Evolutionary conservation across 2,888 invertebrate genomes (phyloP).

Genomic region (Callyntrura sp.): DNA sequence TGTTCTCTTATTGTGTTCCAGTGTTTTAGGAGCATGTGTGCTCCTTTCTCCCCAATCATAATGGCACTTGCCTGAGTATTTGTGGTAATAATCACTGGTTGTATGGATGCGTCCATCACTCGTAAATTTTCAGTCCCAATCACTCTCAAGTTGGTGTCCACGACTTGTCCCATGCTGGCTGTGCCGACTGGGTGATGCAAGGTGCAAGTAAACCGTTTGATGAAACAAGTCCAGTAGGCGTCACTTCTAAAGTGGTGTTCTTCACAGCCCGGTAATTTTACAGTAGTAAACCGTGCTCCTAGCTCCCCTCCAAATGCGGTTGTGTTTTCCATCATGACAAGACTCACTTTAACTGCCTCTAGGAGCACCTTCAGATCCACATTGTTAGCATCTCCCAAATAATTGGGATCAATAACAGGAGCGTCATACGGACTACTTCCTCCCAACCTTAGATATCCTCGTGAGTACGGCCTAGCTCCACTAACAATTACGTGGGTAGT

Average conservation of each 20-base stretch:
- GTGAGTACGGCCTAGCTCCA: constrained; percentile 69
- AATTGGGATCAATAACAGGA: constrained; percentile 74
- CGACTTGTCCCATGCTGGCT: constrained; percentile 52
- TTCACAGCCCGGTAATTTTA: constrained; percentile 71
- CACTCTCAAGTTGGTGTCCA: constrained; percentile 60
- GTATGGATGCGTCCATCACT: constrained; percentile 69
- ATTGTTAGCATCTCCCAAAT: constrained; percentile 57
- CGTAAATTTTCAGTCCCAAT: constrained; percentile 59
- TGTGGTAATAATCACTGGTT: constrained; percentile 57
- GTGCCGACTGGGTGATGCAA: constrained; percentile 72
- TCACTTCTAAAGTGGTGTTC: constrained; percentile 66
- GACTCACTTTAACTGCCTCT: constrained; percentile 49
- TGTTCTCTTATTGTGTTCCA: constrained; percentile 37
- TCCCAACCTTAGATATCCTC: constrained; percentile 68
- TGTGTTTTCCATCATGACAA: constrained; percentile 60
- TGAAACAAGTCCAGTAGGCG: constrained; percentile 61
- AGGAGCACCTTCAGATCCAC: constrained; percentile 49
- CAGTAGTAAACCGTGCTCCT: constrained; percentile 59
- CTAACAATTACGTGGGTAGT: constrained; percentile 35
- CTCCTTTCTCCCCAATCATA: constrained; percentile 73
- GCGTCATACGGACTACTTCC: constrained; percentile 54
- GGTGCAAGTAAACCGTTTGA: constrained; percentile 54
- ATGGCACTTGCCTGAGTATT: constrained; percentile 62
- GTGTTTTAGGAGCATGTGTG: constrained; percentile 58
- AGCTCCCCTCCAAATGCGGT: constrained; percentile 38